phyloP scores from a whole-genome alignment of 1,140 invertebrate genomes.

The Leucophenga varia region DNA sequence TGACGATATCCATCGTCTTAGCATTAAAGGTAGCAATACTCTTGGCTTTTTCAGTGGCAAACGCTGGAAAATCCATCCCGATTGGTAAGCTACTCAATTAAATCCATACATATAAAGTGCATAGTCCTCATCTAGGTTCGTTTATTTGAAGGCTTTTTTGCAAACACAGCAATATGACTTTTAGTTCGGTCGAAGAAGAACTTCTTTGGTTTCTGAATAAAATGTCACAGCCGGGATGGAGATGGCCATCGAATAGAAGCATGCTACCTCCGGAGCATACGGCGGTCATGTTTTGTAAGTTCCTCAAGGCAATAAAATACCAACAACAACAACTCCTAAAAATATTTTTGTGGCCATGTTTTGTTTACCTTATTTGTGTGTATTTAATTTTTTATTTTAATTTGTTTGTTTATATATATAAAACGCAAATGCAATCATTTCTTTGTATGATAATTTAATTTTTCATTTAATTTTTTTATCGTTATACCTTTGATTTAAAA shows the following conservation, averaged over 20 bases:
- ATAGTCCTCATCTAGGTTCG: not conserved
- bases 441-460: no score
- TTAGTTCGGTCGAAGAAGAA: conserved; percentile 65
- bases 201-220: conserved; percentile 72
- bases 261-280: conserved; percentile 47
- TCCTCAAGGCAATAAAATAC: no score
- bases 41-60: conserved; percentile 66
- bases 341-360: conserved; percentile 4
- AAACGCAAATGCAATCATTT: no score
- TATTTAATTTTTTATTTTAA: not conserved
- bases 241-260: conserved; percentile 64
- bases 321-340: not conserved
- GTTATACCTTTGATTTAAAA: no score
- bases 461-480: no score
- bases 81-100: conserved; percentile 76
- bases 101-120: not conserved
- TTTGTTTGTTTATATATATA: no score
- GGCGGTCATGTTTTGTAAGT: conserved; percentile 25
- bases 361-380: no score
- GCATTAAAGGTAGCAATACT: conserved; percentile 61
- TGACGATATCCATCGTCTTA: conserved; percentile 64
- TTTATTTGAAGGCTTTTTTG: conserved; percentile 58
- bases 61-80: conserved; percentile 85
- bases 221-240: conserved; percentile 70
- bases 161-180: conserved; percentile 57